Evolutionary conservation across 2,113 vertebrate genomes (phyloP).

Genomic region (Lophura nycthemera): DNA sequence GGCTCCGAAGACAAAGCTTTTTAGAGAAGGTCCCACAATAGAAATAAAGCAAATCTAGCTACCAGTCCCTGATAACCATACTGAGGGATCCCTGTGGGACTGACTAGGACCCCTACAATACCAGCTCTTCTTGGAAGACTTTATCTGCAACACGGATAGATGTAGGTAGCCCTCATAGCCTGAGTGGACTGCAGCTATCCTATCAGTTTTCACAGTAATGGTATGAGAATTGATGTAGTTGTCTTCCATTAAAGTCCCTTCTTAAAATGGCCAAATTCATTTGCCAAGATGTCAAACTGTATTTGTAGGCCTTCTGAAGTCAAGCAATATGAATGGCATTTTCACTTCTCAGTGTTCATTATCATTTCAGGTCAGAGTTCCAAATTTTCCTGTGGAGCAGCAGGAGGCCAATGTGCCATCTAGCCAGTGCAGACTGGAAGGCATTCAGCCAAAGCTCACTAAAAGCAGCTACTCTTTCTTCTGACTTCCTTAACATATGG

Average conservation of each 20-base stretch:
- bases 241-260: neutral
- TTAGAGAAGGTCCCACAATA: neutral
- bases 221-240: rapidly evolving
- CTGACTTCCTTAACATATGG: neutral
- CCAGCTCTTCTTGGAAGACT: neutral
- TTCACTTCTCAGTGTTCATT: neutral
- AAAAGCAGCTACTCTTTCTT: neutral
- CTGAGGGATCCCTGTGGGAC: no score
- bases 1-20: neutral
- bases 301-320: neutral
- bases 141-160: neutral
- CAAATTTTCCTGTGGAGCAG: neutral
- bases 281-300: neutral
- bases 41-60: neutral
- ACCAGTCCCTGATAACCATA: neutral
- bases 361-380: neutral
- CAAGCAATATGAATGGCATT: neutral
- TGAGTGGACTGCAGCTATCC: neutral
- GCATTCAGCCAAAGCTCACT: neutral
- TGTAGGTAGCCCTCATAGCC: neutral
- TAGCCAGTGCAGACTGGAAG: neutral
- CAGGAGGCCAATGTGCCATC: neutral
- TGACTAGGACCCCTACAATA: no score
- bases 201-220: neutral
- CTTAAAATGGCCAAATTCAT: neutral